These are phyloP conservation scores for Tetragonula carbonaria DNA, from an alignment of 2,888 invertebrate genomes.

Conservation along the genomic window DNA sequence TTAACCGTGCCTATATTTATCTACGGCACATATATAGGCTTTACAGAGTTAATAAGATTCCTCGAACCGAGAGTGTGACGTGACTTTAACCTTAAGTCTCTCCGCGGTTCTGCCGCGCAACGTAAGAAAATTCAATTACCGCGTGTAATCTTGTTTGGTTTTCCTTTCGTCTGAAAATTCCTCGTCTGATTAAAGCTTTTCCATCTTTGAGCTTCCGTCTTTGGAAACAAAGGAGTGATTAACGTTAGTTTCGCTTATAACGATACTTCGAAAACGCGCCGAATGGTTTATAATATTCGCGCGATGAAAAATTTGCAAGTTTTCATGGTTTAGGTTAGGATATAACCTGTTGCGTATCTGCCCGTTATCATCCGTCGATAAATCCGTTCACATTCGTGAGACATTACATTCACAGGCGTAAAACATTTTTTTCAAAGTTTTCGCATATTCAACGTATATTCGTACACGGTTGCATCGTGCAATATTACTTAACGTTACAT, in stretches of 20 bases:
- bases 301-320: too few relatives aligned
- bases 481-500: neutral
- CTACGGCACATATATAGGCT: neutral
- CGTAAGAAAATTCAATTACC: constrained; percentile 25
- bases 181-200: constrained; percentile 10
- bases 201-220: neutral
- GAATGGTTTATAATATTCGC: too few relatives aligned
- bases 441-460: neutral
- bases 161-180: neutral
- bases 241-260: too few relatives aligned
- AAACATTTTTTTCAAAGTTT: neutral
- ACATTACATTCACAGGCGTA: neutral
- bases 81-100: constrained; percentile 19
- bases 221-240: too few relatives aligned
- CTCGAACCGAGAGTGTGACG: neutral
- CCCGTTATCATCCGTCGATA: neutral
- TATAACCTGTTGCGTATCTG: neutral
- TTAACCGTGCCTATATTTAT: neutral
- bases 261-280: too few relatives aligned
- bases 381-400: neutral
- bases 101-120: neutral
- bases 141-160: constrained; percentile 20
- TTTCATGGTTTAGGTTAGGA: neutral
- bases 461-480: neutral
- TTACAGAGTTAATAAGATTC: constrained; percentile 22